These are phyloP conservation scores for Wasmannia auropunctata DNA, from an alignment of 1,140 invertebrate genomes.

Conservation along the genomic window DNA sequence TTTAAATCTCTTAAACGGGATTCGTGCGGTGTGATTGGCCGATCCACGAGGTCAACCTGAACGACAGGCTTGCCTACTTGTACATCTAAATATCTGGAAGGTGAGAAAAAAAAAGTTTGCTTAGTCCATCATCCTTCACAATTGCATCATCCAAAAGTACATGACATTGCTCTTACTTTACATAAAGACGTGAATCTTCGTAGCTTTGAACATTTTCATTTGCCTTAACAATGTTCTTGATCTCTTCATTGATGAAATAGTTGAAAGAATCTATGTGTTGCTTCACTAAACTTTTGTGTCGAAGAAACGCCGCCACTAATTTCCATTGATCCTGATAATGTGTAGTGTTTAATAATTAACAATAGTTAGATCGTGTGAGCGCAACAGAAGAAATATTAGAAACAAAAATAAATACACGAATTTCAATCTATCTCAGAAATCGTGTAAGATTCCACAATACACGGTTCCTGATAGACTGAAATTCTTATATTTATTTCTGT, in stretches of 20 bases:
- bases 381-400: no score
- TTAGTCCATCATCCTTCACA: neutral
- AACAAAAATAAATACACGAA: no score
- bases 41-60: no score
- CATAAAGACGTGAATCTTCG: constrained; percentile 97
- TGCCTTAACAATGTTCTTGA: constrained; percentile 98
- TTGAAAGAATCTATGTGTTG: constrained; percentile 99
- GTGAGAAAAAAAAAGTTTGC: constrained; percentile 56
- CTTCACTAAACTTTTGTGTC: constrained; percentile 96
- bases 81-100: constrained; percentile 92
- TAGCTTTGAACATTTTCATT: constrained; percentile 97
- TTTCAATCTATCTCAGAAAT: no score
- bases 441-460: no score
- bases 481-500: no score
- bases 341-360: neutral
- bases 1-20: constrained; percentile 98
- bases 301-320: constrained; percentile 95
- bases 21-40: constrained; percentile 98
- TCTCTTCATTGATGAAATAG: constrained; percentile 99
- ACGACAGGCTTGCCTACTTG: constrained; percentile 96
- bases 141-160: neutral
- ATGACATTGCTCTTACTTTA: constrained; percentile 90
- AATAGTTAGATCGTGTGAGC: no score
- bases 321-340: constrained; percentile 96
- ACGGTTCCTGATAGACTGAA: no score